Evolutionary conservation across 30 jellyfish, hydroid and myxozoan genomes (phyloP), one percentile per base, ranked within the genome.

Genomic region (Morbakka virulenta): DNA sequence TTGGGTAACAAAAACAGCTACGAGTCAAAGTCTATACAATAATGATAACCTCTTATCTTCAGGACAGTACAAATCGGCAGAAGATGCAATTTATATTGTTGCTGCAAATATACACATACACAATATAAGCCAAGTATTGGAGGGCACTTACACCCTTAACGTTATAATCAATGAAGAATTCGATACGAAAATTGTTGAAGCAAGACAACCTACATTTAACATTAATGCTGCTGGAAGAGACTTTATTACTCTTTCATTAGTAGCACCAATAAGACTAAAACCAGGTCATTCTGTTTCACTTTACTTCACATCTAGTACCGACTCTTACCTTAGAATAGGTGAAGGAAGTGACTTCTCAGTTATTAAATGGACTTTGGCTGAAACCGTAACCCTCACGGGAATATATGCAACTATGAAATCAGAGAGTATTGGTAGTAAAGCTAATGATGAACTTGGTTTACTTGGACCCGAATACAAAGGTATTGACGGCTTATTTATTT

Each of bases 31-130:
- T 74, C 25, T 82, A 1, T 76, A 52, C 52, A 35, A 71, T 13
- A 91, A 80, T 83, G 73, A 51, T n/a, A 33, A 67, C 52, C 72
- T 72, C 50, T 57, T 66, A 29, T 21, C 83, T 11, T 21, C 82
- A 1, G 21, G 50, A 4, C 64, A 84, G 4, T 91, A 63, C 69
- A 53, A 77, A 0, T 50, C 95, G 9, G 23, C 50, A 2, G 26
- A 9, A 12, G 85, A 67, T 64, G 96, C 81, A 0, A 31, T 91
- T 26, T 91, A 76, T 66, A 71, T 85, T 27, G 93, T 91, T 20
- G 62, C 98, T 14, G 95, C 85, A 32, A 91, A 75, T 79, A 62
- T 91, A 11, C 26, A 61, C 22, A 47, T 91, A 9, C 74, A 72
- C 41, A 73, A 73, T 30, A 80, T 85, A 53, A 32, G 84, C 31